These are phyloP conservation scores for Hippocampus barbouri DNA, from an alignment of 2,113 vertebrate genomes.

Conservation along the genomic window DNA sequence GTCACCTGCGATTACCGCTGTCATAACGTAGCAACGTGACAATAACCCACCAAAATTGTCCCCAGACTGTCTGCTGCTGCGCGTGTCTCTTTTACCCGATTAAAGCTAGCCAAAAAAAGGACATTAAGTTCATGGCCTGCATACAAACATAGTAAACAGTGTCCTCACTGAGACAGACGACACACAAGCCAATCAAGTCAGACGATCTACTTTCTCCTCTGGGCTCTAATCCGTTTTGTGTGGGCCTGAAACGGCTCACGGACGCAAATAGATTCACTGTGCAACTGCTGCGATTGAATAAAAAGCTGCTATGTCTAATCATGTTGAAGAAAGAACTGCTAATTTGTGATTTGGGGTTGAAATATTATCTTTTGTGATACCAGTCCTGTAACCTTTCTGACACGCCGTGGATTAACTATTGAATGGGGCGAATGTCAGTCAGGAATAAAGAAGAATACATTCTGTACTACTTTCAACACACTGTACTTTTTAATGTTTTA, in stretches of 20 bases:
- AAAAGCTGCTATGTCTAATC: not conserved
- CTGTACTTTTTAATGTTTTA: not conserved
- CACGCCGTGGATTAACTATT: not conserved
- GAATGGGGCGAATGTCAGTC: no score
- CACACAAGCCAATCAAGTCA: constrained; percentile 15
- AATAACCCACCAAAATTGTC: not conserved
- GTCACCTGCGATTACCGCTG: constrained; percentile 23
- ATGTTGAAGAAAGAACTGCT: not conserved
- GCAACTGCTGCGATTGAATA: not conserved
- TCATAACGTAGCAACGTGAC: constrained; percentile 9
- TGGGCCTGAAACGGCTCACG: constrained; percentile 12
- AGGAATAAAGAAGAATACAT: no score
- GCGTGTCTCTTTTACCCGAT: not conserved
- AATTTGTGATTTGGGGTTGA: not conserved
- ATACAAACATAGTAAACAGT: constrained; percentile 5
- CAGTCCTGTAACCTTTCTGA: not conserved
- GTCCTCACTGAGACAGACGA: constrained; percentile 3
- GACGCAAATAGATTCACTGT: not conserved
- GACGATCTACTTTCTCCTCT: constrained; percentile 33
- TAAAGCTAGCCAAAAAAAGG: not conserved
- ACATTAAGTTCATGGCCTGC: not conserved
- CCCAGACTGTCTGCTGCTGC: not conserved
- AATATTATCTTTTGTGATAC: not conserved
- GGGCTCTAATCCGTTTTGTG: constrained; percentile 31
- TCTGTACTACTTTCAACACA: no score